Percentiles rank a stretch among this genome's conserved stretches.
Evolutionary conservation across 1,140 invertebrate species (phyloP).

Genomic region (Eupeodes corollae): DNA sequence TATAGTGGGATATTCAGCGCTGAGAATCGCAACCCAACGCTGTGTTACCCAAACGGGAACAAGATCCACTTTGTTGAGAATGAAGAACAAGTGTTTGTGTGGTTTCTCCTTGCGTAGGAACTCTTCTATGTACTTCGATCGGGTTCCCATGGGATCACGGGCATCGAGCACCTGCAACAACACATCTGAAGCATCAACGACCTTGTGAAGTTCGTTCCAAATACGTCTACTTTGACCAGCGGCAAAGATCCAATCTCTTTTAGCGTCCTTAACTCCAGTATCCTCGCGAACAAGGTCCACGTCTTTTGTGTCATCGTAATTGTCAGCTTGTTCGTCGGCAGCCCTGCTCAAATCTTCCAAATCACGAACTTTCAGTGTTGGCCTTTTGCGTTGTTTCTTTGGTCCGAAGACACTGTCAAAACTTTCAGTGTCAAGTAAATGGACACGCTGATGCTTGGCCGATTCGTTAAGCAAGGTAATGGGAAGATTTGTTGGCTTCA

Average conservation of each 20-base stretch:
- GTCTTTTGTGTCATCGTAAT: slow-evolving; percentile 73
- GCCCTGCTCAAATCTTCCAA: slow-evolving; percentile 58
- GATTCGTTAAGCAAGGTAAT: slow-evolving; percentile 90
- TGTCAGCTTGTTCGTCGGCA: slow-evolving; percentile 56
- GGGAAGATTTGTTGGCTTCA: slow-evolving; percentile 92
- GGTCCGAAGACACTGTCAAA: slow-evolving; percentile 92
- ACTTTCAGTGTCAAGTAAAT: slow-evolving; percentile 90
- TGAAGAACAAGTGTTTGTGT: slow-evolving; percentile 90
- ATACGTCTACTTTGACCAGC: slow-evolving; percentile 94
- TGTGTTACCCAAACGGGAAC: slow-evolving; percentile 97
- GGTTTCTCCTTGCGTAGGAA: slow-evolving; percentile 81
- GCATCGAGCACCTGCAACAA: slow-evolving; percentile 89
- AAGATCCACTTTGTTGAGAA: slow-evolving; percentile 91
- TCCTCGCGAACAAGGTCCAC: slow-evolving; percentile 73
- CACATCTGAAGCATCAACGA: slow-evolving; percentile 97
- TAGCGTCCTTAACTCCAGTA: slow-evolving; percentile 58
- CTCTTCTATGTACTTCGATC: slow-evolving; percentile 85
- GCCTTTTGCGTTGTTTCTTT: slow-evolving; percentile 83
- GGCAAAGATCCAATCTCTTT: slow-evolving; percentile 75
- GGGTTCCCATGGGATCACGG: slow-evolving; percentile 87
- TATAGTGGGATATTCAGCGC: slow-evolving; percentile 90
- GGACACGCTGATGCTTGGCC: slow-evolving; percentile 79
- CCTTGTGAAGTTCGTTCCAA: slow-evolving; percentile 99
- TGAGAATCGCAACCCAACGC: slow-evolving; percentile 87
- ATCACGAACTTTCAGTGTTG: slow-evolving; percentile 66